Percentiles rank a stretch among this genome's conserved stretches.
Evolutionary conservation across 2,888 invertebrate genomes (phyloP).

Genomic region (Melinaea marsaeus): DNA sequence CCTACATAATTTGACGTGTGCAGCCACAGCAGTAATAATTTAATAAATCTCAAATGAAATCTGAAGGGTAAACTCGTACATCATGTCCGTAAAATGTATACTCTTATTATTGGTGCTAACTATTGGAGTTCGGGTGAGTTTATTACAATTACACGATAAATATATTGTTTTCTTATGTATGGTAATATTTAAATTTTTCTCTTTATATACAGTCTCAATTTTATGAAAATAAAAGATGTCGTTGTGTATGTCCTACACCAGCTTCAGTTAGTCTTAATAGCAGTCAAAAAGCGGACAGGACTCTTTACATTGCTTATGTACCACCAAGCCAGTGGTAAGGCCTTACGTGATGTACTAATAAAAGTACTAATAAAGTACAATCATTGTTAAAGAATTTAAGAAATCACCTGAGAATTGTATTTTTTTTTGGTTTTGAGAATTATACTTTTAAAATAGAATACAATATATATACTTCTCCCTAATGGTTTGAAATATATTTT

Average conservation of each 20-base stretch:
- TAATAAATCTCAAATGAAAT: constrained; percentile 6
- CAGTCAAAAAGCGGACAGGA: constrained; percentile 72
- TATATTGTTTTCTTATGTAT: neutral
- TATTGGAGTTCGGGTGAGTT: constrained; percentile 15
- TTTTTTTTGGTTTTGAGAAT: no score
- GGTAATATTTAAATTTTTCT: neutral
- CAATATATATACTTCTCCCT: no score
- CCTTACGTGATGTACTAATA: neutral
- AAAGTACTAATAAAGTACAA: no score
- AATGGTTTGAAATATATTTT: constrained; percentile 31
- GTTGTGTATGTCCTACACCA: constrained; percentile 87
- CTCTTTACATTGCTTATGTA: constrained; percentile 84
- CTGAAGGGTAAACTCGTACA: constrained; percentile 14
- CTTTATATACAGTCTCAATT: constrained; percentile 74
- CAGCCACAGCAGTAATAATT: neutral
- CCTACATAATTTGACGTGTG: neutral
- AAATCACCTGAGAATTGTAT: no score
- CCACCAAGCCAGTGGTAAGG: constrained; percentile 84
- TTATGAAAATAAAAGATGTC: constrained; percentile 88
- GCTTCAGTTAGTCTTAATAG: constrained; percentile 78
- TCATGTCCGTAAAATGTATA: constrained; percentile 19
- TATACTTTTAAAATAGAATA: no score
- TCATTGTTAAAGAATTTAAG: no score
- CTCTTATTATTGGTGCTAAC: constrained; percentile 14
- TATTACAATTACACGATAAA: neutral